phyloP scores from a whole-genome alignment of 2,888 invertebrate genomes.

The Rhorus exstirpatorius region DNA sequence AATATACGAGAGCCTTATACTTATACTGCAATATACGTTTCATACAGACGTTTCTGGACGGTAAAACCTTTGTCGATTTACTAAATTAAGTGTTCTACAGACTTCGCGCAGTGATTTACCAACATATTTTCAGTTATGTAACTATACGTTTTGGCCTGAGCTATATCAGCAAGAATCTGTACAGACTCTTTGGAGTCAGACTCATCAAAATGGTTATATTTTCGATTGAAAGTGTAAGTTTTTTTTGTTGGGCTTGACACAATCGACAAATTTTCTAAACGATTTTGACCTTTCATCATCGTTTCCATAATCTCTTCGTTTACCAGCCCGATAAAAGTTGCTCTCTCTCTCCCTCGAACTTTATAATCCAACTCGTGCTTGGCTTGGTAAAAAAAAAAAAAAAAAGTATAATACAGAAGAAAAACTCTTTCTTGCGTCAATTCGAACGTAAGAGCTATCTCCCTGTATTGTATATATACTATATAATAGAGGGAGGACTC shows the following conservation, averaged over 20 bases:
- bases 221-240: too few species aligned
- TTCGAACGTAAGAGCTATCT: conserved; percentile 6
- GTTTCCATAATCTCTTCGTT: conserved; percentile 11
- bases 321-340: conserved; percentile 22
- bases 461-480: conserved; percentile 48
- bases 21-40: too few species aligned
- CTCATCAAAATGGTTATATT: too few species aligned
- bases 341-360: conserved; percentile 21
- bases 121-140: too few species aligned
- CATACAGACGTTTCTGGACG: too few species aligned
- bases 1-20: too few species aligned
- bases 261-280: background rate
- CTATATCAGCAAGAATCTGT: conserved; percentile 18
- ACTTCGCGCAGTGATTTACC: too few species aligned
- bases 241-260: too few species aligned
- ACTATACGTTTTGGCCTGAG: too few species aligned
- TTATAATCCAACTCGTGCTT: conserved; percentile 25
- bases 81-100: too few species aligned
- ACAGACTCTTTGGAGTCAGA: background rate
- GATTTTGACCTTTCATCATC: conserved; percentile 1
- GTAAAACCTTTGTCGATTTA: too few species aligned
- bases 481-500: conserved; percentile 36
- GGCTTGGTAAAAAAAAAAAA: background rate
- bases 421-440: conserved; percentile 18
- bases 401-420: background rate